Evolutionary conservation across 2,888 invertebrate genomes (phyloP), one percentile per base, ranked within the genome.

Genomic region (Abrostola triplasia): DNA sequence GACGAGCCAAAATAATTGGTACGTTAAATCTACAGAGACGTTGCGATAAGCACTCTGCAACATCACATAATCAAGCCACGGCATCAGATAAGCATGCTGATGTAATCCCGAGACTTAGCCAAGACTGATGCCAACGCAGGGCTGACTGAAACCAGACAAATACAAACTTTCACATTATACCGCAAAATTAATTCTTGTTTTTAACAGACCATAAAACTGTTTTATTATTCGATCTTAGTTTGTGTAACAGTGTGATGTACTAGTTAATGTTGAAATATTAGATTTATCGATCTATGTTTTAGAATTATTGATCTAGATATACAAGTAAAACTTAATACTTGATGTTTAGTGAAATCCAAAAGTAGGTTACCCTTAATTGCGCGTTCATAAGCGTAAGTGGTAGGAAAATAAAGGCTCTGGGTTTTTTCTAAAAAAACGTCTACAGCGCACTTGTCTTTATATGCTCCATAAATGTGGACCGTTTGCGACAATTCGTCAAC

Each of bases 21-120:
- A 63, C 63, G 81, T 76, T 75, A 76, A 76, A 76, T 65, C 70
- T 67, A 68, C 62, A 75, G 72, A 71, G 75, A 70, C 77, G 57
- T 68, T 69, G 73, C 70, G 80, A 80, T 81, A 79, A 84, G 81
- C 73, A 79, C 77, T 82, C 80, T 84, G 81, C 82, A 82, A 84
- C 73, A 82, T 80, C 76, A 79, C 78, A 82, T 84, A 84, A 86
- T 84, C 81, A 76, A 73, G 66, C 71, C 71, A 69, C 79, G 68
- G 73, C 76, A 84, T 85, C 82, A 79, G 83, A 87, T 85, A 84
- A 81, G 73, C 74, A 76, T 76, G 74, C 80, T 88, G 85, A 84
- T 83, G 86, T 82, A 87, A 87, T 80, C 80, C 64, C 64, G 54
- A 48, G 64, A 57, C 60, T 73, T 65, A 67, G 66, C 75, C 67